A percentile compares a stretch with the other conserved stretches of the same genome.
Conservation (phyloP, 2,797 vertebrate genomes). For the Hemibagrus guttatus region DNA sequence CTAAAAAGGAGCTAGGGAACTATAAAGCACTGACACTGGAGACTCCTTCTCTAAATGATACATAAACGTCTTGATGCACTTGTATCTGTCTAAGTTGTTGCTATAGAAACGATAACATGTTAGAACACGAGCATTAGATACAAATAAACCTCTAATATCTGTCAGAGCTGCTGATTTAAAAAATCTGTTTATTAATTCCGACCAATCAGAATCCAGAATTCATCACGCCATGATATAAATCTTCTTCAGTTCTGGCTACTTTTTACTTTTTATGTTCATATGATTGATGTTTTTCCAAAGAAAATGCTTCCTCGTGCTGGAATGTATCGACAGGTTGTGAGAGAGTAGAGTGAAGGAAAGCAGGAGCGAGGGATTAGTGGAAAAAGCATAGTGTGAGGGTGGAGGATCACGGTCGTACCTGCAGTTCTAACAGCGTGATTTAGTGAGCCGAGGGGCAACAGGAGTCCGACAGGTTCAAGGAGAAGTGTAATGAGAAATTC, state of each 20-base stretch:
- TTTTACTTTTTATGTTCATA: not conserved
- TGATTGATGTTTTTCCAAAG: not conserved
- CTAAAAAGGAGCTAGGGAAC: too few species aligned
- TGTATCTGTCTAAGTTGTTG: not conserved
- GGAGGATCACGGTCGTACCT: slow-evolving; percentile 59
- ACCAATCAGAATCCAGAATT: not conserved
- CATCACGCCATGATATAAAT: not conserved
- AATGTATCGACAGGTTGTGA: not conserved
- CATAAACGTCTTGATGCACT: not conserved
- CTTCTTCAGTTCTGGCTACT: not conserved
- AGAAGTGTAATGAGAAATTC: slow-evolving; percentile 84
- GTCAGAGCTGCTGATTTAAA: not conserved
- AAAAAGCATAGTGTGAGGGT: not conserved
- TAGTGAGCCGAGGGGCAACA: slow-evolving; percentile 67
- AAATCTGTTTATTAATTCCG: not conserved
- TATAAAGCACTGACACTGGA: not conserved
- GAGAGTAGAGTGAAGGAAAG: slow-evolving; percentile 5
- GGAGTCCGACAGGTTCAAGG: slow-evolving; percentile 82
- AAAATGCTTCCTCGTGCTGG: not conserved
- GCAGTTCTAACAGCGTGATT: slow-evolving; percentile 79
- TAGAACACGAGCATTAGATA: not conserved
- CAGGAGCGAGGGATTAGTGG: slow-evolving; percentile 28
- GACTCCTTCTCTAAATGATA: not conserved
- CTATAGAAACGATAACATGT: too few species aligned
- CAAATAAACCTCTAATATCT: not conserved